Evolutionary conservation across 2,888 invertebrate genomes (phyloP), one percentile per base, ranked within the genome.

Genomic region (Dermolepida albohirtum): DNA sequence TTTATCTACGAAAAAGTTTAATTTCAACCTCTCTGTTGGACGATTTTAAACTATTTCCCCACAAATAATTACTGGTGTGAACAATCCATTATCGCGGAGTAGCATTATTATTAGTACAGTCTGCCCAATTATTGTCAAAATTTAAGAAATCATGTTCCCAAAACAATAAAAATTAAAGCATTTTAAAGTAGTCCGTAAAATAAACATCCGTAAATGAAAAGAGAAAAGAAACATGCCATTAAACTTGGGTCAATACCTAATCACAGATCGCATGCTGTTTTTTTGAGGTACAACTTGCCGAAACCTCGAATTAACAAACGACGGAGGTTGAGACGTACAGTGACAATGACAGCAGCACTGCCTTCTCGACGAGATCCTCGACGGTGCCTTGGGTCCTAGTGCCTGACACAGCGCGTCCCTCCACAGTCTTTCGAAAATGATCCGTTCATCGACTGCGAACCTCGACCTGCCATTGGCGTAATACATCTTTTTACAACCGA

Each of bases 351-450:
- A 78, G 82, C 84, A 83, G 68, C 83, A 83, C 81, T 77, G 82
- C 66, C 64, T 74, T 74, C 79, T 70, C 65, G 72, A 52, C 64
- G 83, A 79, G 76, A 66, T 67, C 70, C 59, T 71, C 63, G 47
- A 49, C 8, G 67, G 71, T 43, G 73, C 72, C 50, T 77, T 78
- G 12, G 76, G 74, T 12, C 80, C 82, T 50, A 83, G 73, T 11
- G 83, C 82, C 73, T 84, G 83, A 71, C 80, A 81, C 34, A 84
- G 74, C 2, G 83, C 83, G 65, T 91, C 91, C 49, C 90, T 87
- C 92, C 92, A 92, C 62, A 92, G 84, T 16, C 90, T 85, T 76
- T 92, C 91, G 81, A 92, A 92, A 66, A 91, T 88, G 41, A 89
- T 85, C 70, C 90, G 85, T 75, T 90, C 88, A 75, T 89, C 88